These are phyloP conservation scores for Anableps anableps DNA, from an alignment of 2,797 vertebrate species.

Conservation along the genomic window DNA sequence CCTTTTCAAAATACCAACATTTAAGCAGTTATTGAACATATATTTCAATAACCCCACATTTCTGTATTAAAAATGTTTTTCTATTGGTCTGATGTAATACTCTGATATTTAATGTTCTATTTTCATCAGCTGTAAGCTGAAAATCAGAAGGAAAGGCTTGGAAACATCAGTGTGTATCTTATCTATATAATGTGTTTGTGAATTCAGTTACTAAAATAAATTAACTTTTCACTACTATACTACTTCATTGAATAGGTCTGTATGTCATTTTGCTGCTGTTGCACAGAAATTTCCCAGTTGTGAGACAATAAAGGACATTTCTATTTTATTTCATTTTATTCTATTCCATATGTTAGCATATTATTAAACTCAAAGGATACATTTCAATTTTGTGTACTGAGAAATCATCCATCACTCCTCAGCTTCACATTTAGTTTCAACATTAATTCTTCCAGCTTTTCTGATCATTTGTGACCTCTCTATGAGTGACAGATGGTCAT, in stretches of 20 bases:
- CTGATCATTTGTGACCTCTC: conserved; percentile 36
- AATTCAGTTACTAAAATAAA: neutral
- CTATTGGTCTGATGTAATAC: neutral
- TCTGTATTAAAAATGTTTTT: neutral
- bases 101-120: neutral
- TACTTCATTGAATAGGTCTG: neutral
- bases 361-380: conserved; percentile 7
- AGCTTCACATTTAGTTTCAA: conserved; percentile 17
- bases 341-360: conserved; percentile 11
- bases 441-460: conserved; percentile 29
- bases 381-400: conserved; percentile 20
- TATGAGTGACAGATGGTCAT: conserved; percentile 58
- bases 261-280: no score
- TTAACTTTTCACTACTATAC: neutral
- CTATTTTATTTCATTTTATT: no score
- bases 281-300: no score
- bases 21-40: neutral
- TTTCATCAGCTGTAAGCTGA: neutral
- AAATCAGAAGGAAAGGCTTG: neutral
- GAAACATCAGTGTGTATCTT: neutral
- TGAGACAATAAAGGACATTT: no score
- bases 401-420: conserved; percentile 22
- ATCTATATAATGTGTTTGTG: neutral
- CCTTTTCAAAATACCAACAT: neutral
- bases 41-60: neutral